These are phyloP conservation scores for Neotragus moschatus DNA, from an alignment of 2,113 vertebrate species.

Conservation along the genomic window DNA sequence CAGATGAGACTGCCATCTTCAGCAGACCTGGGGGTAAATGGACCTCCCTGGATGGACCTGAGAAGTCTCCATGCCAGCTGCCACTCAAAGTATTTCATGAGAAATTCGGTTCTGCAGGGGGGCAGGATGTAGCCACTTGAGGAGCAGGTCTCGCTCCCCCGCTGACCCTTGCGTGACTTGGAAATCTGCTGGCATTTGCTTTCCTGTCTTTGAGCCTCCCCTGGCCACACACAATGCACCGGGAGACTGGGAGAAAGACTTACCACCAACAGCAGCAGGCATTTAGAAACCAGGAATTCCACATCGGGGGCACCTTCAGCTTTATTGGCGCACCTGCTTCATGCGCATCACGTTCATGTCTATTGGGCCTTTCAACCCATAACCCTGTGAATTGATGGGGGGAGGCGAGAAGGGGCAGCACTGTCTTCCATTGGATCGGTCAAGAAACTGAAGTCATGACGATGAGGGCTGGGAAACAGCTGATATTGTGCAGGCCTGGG, in stretches of 20 bases:
- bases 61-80: neutral
- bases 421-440: neutral
- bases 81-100: neutral
- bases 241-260: neutral
- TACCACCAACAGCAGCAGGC: accelerated
- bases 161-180: neutral
- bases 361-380: neutral
- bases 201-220: neutral
- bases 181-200: neutral
- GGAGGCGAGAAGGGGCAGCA: neutral
- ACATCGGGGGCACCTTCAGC: neutral
- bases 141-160: neutral
- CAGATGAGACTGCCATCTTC: neutral
- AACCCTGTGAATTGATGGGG: neutral
- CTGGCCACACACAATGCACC: neutral
- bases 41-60: neutral
- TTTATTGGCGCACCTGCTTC: neutral
- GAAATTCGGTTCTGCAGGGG: neutral
- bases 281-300: neutral
- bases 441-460: neutral
- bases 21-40: neutral
- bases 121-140: neutral
- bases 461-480: neutral
- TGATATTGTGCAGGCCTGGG: neutral
- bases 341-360: neutral